Evolutionary conservation across 2,797 vertebrate genomes (phyloP).

Genomic region (Lutjanus campechanus): DNA sequence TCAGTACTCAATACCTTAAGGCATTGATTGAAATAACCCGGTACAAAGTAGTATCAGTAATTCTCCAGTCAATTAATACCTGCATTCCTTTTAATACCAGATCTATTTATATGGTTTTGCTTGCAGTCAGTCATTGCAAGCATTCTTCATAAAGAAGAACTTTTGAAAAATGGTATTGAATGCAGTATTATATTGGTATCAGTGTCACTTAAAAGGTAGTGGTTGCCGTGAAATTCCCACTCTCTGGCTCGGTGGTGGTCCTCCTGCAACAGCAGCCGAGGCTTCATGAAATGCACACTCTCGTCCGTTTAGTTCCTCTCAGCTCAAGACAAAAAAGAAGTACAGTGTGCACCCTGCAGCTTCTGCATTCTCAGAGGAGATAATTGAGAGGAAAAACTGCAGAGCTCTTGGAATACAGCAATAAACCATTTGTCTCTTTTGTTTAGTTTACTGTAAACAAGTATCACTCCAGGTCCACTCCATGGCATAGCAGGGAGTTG

Average conservation of each 20-base stretch:
- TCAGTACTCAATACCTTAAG: no score
- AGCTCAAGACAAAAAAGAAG: conserved; percentile 14
- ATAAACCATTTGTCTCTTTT: conserved; percentile 13
- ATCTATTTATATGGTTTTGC: no score
- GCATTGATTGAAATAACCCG: no score
- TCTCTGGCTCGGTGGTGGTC: neutral
- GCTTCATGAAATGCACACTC: neutral
- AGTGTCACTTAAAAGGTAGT: no score
- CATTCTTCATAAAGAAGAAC: no score
- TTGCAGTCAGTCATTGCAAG: no score
- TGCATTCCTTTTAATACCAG: no score
- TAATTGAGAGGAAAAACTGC: conserved; percentile 15
- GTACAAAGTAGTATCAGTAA: no score
- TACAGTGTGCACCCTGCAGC: neutral
- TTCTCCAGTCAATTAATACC: no score
- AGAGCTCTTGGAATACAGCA: conserved; percentile 2
- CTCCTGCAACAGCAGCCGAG: neutral
- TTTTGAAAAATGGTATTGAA: no score
- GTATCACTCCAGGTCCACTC: conserved; percentile 16
- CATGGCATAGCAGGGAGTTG: conserved; percentile 12
- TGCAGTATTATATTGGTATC: no score
- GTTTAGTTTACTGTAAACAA: conserved; percentile 21
- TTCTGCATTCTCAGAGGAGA: conserved; percentile 15
- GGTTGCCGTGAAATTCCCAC: no score
- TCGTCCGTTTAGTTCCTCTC: neutral